phyloP scores from a whole-genome alignment of 2,797 vertebrate species.

The Tarsius wallacei region DNA sequence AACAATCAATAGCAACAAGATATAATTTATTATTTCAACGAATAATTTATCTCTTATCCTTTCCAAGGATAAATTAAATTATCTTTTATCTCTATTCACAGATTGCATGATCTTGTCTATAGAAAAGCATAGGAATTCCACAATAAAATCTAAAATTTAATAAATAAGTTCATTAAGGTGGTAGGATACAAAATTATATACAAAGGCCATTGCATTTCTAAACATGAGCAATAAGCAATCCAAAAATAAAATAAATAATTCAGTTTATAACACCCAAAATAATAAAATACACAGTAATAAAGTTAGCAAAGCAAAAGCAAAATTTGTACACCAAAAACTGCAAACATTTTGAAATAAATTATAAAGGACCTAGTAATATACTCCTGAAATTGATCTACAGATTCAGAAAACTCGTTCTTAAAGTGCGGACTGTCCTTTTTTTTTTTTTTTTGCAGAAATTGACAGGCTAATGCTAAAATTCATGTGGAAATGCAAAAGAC shows the following conservation, averaged over 20 bases:
- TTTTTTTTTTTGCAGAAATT: not conserved
- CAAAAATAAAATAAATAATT: no score
- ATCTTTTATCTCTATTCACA: not conserved
- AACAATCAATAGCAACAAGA: no score
- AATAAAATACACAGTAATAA: not conserved
- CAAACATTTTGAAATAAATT: not conserved
- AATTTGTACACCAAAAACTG: not conserved
- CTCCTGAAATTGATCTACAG: not conserved
- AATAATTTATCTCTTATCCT: no score
- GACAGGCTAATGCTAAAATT: not conserved
- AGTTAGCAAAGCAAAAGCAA: not conserved
- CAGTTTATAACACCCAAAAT: no score
- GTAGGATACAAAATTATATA: not conserved
- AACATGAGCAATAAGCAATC: not conserved
- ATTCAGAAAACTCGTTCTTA: not conserved
- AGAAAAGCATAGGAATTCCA: not conserved
- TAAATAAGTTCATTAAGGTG: not conserved
- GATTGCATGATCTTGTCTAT: not conserved
- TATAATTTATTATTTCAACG: no score
- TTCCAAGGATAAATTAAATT: not conserved
- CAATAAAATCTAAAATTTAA: not conserved
- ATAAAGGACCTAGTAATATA: not conserved
- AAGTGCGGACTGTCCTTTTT: not conserved
- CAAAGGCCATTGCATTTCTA: not conserved
- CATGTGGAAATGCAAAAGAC: not conserved